These are phyloP conservation scores for Columba livia DNA, from an alignment of 2,113 vertebrate genomes.

Conservation along the genomic window DNA sequence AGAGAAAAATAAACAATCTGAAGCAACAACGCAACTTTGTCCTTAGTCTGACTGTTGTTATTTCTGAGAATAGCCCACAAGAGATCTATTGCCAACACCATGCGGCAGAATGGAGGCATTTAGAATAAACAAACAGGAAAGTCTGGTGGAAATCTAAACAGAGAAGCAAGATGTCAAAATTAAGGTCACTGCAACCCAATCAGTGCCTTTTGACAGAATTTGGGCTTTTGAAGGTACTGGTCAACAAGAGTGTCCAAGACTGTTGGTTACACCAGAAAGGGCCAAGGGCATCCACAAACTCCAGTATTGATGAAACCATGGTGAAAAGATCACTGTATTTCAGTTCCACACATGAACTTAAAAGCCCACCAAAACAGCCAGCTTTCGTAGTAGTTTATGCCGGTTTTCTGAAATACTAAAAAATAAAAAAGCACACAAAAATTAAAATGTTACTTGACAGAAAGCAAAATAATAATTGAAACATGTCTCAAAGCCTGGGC, in stretches of 20 bases:
- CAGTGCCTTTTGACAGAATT: neutral
- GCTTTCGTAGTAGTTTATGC: neutral
- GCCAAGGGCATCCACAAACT: neutral
- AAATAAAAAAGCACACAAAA: neutral
- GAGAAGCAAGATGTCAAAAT: neutral
- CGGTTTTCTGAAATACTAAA: neutral
- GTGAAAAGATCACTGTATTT: neutral
- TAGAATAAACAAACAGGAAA: neutral
- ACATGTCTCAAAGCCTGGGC: neutral
- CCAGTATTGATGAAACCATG: neutral
- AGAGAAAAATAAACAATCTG: neutral
- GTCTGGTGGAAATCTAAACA: neutral
- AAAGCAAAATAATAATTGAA: neutral
- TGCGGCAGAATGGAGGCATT: neutral
- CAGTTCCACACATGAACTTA: neutral
- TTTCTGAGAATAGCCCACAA: neutral
- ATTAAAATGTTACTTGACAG: neutral
- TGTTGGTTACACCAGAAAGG: neutral
- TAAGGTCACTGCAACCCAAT: neutral
- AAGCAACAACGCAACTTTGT: neutral
- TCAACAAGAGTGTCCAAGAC: neutral
- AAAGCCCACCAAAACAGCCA: rapidly evolving
- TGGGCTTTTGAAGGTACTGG: neutral
- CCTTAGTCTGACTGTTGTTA: neutral
- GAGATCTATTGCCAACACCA: neutral